These are phyloP conservation scores for Procambarus virginalis DNA, from an alignment of 1,140 invertebrate genomes.

Conservation along the genomic window DNA sequence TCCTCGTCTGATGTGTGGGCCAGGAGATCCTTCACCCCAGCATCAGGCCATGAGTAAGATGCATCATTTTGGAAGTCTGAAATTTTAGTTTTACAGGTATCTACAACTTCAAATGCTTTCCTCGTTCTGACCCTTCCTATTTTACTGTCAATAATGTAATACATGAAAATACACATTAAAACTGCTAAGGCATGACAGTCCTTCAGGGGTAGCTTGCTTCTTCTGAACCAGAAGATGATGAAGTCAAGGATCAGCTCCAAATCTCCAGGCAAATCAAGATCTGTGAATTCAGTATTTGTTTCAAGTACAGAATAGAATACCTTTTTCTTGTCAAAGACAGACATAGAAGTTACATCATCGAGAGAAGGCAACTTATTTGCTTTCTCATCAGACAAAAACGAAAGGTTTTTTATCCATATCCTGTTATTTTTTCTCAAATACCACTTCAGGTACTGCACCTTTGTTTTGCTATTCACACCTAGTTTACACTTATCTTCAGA, in stretches of 20 bases:
- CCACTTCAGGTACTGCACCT: constrained; percentile 14
- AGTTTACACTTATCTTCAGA: no score
- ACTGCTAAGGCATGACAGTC: constrained; percentile 37
- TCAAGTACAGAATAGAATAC: constrained; percentile 25
- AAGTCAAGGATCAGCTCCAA: constrained; percentile 44
- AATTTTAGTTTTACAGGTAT: constrained; percentile 6
- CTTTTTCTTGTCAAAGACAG: constrained; percentile 27
- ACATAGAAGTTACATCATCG: constrained; percentile 30
- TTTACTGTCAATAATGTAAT: constrained; percentile 48
- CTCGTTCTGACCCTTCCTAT: constrained; percentile 45
- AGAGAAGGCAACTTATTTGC: constrained; percentile 26
- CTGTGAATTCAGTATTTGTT: background rate
- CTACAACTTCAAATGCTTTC: constrained; percentile 42
- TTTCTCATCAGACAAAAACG: background rate
- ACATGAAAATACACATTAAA: constrained; percentile 45
- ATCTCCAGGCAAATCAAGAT: constrained; percentile 32
- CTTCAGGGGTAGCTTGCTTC: background rate
- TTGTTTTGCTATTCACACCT: background rate
- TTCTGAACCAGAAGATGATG: constrained; percentile 45
- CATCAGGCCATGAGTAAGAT: background rate
- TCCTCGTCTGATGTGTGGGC: constrained; percentile 31
- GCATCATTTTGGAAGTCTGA: background rate
- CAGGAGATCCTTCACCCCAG: background rate
- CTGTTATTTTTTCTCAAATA: constrained; percentile 32
- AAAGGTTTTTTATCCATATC: constrained; percentile 11